Conservation (phyloP, 2,888 invertebrate species). For the Diabrotica balteata region DNA sequence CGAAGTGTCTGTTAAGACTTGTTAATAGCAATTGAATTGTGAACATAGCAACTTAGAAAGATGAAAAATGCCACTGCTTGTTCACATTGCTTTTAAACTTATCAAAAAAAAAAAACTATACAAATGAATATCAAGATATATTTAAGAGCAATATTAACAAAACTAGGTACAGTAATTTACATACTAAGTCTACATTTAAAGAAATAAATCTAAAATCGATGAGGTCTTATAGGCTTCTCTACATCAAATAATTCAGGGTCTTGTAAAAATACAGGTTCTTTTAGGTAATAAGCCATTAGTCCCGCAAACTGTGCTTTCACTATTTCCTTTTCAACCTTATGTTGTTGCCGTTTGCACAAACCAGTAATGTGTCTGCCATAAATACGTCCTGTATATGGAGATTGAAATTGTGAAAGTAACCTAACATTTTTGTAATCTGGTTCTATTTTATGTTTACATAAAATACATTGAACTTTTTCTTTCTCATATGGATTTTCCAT, state of each 20-base stretch:
- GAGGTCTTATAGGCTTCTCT: conserved; percentile 80
- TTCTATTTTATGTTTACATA: conserved; percentile 82
- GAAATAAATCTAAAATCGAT: conserved; percentile 69
- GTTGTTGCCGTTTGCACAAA: conserved; percentile 84
- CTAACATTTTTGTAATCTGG: conserved; percentile 92
- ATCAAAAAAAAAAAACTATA: too few species aligned
- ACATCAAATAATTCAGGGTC: conserved; percentile 94
- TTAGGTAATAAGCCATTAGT: conserved; percentile 83
- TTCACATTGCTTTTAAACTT: too few species aligned
- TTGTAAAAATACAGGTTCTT: conserved; percentile 78
- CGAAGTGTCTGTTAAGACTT: too few species aligned
- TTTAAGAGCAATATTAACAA: too few species aligned
- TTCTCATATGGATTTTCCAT: conserved; percentile 84
- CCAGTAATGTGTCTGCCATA: conserved; percentile 95
- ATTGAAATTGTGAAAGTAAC: conserved; percentile 93
- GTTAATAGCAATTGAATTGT: too few species aligned
- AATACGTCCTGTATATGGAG: conserved; percentile 90
- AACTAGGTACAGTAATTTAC: too few species aligned
- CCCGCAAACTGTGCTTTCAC: conserved; percentile 78
- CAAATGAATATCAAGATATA: too few species aligned
- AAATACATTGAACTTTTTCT: conserved; percentile 75
- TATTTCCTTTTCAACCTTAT: conserved; percentile 76
- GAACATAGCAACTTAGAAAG: too few species aligned
- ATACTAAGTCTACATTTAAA: too few species aligned
- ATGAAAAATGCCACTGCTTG: too few species aligned